Base-by-base conservation (phyloP, 1,140 invertebrate species). In the Cephus cinctus region DNA sequence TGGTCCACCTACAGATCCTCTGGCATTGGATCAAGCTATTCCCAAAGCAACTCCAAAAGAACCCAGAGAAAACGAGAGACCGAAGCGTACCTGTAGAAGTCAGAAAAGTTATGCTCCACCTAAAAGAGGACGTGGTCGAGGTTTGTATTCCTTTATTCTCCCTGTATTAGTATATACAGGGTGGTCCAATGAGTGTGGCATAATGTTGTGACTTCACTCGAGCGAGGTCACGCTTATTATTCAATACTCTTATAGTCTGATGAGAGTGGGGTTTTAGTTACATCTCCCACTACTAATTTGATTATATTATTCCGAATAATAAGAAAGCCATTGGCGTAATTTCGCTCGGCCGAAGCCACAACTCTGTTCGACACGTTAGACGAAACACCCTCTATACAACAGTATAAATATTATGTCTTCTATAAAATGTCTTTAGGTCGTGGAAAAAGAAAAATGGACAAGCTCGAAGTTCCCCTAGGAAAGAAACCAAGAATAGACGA, bases 101-200 rank as follows among this genome's bases (percentile, higher is more conserved):
- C 74, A 75, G 16, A 76, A 75, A 6, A 77, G 75, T 51, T 77
- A 77, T 30, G 75, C 75, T 2, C 75, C 75, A 8, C 73, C 73
- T 19, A 76, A 68, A 51, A 60, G 75, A 50, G 73, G 75, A 4
- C 65, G 75, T 36, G 70, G 65, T 18, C 55, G 67, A 52, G 65
- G 73, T 71, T 48, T 49, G 56, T 58, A 22, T 11, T 2, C 18
- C 20, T 41, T 41, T 19, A 3, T 12, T 3, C 9, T n/a, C n/a
- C n/a, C n/a, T n/a, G n/a, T n/a, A n/a, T n/a, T n/a, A n/a, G n/a
- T n/a, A n/a, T n/a, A n/a, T n/a, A n/a, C n/a, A n/a, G n/a, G n/a
- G n/a, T n/a, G n/a, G n/a, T n/a, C n/a, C n/a, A n/a, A n/a, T n/a
- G n/a, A n/a, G n/a, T 21, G 16, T n/a, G 30, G 4, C 9, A 44